A percentile compares a stretch with the other conserved stretches of the same genome.
Conservation (phyloP, 2,113 vertebrate genomes). For the Etia nguti region DNA sequence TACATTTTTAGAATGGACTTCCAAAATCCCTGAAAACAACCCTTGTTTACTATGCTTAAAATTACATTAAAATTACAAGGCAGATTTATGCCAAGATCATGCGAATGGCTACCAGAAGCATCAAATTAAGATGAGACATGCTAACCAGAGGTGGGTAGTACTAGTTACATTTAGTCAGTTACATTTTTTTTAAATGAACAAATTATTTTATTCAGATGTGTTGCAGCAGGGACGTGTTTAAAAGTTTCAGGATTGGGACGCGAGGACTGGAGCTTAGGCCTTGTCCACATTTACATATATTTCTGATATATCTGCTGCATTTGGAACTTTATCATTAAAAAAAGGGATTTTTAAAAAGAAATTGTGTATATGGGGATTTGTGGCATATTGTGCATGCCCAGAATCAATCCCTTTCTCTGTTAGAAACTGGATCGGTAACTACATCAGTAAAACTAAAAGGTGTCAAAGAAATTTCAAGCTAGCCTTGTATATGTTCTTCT, state of each 20-base stretch:
- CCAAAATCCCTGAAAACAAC: neutral
- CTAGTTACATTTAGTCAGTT: neutral
- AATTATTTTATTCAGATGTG: neutral
- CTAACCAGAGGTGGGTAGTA: neutral
- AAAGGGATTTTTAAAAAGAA: neutral
- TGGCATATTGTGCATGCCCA: neutral
- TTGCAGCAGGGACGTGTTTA: neutral
- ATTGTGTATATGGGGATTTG: neutral
- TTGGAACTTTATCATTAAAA: neutral
- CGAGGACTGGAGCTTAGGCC: neutral
- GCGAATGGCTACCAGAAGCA: neutral
- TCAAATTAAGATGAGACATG: neutral
- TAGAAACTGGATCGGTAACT: neutral
- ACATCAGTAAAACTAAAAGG: neutral
- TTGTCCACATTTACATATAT: neutral
- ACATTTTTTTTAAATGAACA: neutral
- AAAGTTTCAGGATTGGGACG: neutral
- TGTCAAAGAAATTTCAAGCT: rapidly evolving
- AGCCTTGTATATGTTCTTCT: neutral
- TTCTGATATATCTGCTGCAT: neutral
- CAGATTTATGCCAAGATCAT: neutral
- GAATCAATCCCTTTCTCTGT: neutral
- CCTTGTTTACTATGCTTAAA: neutral
- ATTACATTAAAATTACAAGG: neutral
- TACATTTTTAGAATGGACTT: neutral